Evolutionary conservation across 2,888 invertebrate species (phyloP).

Genomic region (Malthinus flaveolus): DNA sequence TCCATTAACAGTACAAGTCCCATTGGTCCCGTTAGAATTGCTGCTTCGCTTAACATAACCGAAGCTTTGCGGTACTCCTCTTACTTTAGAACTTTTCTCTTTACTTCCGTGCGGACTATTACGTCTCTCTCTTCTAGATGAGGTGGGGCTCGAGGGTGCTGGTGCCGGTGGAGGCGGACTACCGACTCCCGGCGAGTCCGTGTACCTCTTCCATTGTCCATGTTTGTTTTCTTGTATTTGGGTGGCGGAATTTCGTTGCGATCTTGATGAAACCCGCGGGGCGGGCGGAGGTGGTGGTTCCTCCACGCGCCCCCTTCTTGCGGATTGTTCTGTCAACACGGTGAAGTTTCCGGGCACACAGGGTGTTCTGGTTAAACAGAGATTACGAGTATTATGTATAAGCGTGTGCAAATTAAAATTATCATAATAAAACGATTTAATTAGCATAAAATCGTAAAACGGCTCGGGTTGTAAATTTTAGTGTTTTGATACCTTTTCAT

Average conservation of each 20-base stretch:
- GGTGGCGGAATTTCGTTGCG: conserved; percentile 38
- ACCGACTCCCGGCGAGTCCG: conserved; percentile 67
- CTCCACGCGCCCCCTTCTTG: conserved; percentile 59
- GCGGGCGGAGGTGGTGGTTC: conserved; percentile 58
- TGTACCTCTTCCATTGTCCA: conserved; percentile 66
- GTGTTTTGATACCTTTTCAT: too few relatives aligned
- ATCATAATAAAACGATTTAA: neutral
- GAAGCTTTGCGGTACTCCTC: conserved; percentile 79
- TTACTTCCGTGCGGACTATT: conserved; percentile 53
- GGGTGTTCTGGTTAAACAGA: conserved; percentile 37
- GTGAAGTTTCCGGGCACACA: conserved; percentile 57
- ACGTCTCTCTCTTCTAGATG: conserved; percentile 51
- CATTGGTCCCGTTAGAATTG: conserved; percentile 55
- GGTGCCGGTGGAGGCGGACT: conserved; percentile 63
- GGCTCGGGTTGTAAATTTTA: too few relatives aligned
- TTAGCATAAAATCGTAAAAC: too few relatives aligned
- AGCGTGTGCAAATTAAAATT: neutral
- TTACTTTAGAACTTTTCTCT: conserved; percentile 64
- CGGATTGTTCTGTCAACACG: conserved; percentile 58
- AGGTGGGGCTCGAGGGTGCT: conserved; percentile 53
- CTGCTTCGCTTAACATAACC: conserved; percentile 78
- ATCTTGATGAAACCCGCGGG: conserved; percentile 44
- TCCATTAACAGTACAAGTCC: conserved; percentile 51
- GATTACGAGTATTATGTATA: conserved; percentile 7
- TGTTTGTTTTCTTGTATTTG: conserved; percentile 43